Base-by-base conservation (phyloP, 2,888 invertebrate species). In the Hydroisotoma schaefferi region DNA sequence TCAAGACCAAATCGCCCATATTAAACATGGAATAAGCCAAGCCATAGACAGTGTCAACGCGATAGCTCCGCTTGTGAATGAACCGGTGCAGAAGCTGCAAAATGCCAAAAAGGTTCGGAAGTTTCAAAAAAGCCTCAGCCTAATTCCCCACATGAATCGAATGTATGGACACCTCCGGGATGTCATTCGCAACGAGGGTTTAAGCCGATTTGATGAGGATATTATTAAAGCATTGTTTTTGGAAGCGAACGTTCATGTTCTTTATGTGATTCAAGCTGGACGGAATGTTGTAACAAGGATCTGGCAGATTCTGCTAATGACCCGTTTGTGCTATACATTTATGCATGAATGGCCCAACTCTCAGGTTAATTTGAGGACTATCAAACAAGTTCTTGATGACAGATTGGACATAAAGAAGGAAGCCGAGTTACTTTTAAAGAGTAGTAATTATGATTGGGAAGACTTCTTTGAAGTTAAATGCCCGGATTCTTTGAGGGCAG, bases 281-380 rank as follows among this genome's bases (percentile, higher is more conserved):
- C 52, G 59, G 27, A 8, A 56, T 18, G 8, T 63, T 2, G 63
- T 57, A 3, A 57, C 56, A 23, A 59, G 59, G 29, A 37, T 63
- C 18, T 63, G 63, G 59, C 59, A 63, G 25, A 63, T 63, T 8
- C 43, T 59, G 15, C 49, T 63, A 29, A 63, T 59, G 59, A 43
- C 47, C 3, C 28, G 63, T 20, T 44, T 63, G 1, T 46, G 57
- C 44, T 63, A 63, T 47, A 33, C 33, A 15, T 59, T 49, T 25
- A 37, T 59, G 6, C 55, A 37, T 12, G 56, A 59, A 26, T 55
- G 43, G 38, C 23, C 52, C 4, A 40, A 43, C 8, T 59, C 53
- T 27, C 44, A 49, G 18, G 40, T 15, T 15, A 4, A n/a, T n/a
- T n/a, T n/a, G n/a, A n/a, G n/a, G n/a, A n/a, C n/a, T n/a, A n/a